Evolutionary conservation across 2,113 vertebrate species (phyloP).

Genomic region (Siphamia tubifer): DNA sequence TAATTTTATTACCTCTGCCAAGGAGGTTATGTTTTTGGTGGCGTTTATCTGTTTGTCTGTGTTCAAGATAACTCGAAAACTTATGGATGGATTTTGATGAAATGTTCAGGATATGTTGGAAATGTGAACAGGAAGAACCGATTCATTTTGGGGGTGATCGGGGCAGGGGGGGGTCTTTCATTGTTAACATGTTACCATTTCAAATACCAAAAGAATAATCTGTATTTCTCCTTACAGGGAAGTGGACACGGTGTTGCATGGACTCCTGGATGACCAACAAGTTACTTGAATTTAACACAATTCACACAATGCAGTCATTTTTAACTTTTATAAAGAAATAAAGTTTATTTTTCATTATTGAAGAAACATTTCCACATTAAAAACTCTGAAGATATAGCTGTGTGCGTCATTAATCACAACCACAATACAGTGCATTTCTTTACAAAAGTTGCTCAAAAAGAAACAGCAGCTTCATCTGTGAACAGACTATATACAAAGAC

Average conservation of each 20-base stretch:
- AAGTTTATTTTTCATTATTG: constrained; percentile 41
- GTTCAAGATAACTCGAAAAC: no score
- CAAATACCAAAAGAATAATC: background rate
- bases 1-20: no score
- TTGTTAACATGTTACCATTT: background rate
- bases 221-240: constrained; percentile 58
- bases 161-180: no score
- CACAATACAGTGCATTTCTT: constrained; percentile 23
- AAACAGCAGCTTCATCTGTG: constrained; percentile 9
- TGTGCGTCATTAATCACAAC: constrained; percentile 32
- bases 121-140: no score
- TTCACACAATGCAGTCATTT: background rate
- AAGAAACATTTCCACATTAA: constrained; percentile 56
- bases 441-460: constrained; percentile 35
- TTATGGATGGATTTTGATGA: no score
- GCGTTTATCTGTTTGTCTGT: no score
- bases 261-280: constrained; percentile 39
- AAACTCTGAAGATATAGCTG: constrained; percentile 19
- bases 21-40: no score
- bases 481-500: constrained; percentile 70
- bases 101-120: no score
- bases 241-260: constrained; percentile 64
- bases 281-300: constrained; percentile 10
- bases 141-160: no score
- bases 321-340: constrained; percentile 64